Conservation (phyloP, 2,113 vertebrate genomes). For the Chrysochloris asiatica region DNA sequence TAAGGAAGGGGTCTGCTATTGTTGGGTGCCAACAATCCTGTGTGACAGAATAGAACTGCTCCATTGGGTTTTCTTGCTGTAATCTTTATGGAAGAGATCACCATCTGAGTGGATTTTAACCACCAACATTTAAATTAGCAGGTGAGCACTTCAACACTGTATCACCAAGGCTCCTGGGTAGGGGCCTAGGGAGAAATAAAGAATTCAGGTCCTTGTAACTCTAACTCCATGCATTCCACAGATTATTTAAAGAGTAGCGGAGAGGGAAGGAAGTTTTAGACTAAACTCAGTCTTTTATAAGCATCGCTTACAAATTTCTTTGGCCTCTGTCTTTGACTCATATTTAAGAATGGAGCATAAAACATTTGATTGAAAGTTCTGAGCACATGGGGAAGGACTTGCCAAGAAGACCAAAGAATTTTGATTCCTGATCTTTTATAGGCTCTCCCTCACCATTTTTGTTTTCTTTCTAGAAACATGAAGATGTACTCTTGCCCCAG, state of each 20-base stretch:
- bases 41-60: background rate
- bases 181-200: background rate
- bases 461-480: constrained; percentile 30
- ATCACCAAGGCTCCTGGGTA: background rate
- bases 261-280: background rate
- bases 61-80: background rate
- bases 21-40: background rate
- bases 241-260: background rate
- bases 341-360: background rate
- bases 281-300: background rate
- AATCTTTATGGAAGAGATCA: background rate
- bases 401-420: background rate
- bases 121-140: background rate
- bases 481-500: background rate
- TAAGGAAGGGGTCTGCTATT: background rate
- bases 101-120: background rate
- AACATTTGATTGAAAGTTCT: constrained; percentile 1
- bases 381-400: background rate
- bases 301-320: constrained; percentile 3
- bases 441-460: no score
- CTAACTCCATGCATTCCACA: background rate
- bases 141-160: background rate
- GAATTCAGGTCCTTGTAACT: background rate
- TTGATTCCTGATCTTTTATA: constrained; percentile 23
- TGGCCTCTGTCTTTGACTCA: constrained; percentile 38